Base-by-base conservation (phyloP, 2,113 vertebrate genomes). In the Plectropomus leopardus region DNA sequence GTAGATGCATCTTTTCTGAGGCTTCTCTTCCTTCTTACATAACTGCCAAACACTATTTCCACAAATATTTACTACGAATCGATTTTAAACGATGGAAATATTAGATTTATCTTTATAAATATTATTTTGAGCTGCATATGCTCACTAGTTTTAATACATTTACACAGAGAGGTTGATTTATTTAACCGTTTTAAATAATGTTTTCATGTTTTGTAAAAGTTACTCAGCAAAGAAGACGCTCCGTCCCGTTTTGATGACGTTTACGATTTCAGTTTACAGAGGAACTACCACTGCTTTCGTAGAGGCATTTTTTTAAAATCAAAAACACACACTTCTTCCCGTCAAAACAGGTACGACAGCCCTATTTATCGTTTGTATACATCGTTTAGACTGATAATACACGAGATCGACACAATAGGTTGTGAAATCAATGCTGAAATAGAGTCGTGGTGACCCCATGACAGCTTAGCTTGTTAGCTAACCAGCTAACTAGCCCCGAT, bases 181-280 rank as follows among this genome's bases (percentile, higher is more conserved):
- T 28, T 4, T 26, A 15, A 44, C 17, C 2, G 11, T 40, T 40
- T 40, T 40, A 9, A 40, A 9, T 40, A 0, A 7, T 58, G 3
- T 55, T 50, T 57, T 4, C 7, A 32, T n/a, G 17, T 68, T 73
- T 32, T 13, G 21, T 40, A 2, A 57, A 80, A 86, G 69, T 79
- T 76, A 54, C 64, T 50, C 54, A 44, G 54, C 72, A 80, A 26
- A 66, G 34, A 34, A 28, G 21, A 21, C 23, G 21, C 19, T n/a
- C 15, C 59, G 91, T 89, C 91, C 40, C 90, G 23, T 59, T 2
- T 69, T 80, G 85, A 92, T 92, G 90, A 91, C 91, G 84, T 88
- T 7, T 7, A 19, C 30, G 21, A 24, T 36, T 69, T 83, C 51
- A 88, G 59, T 91, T 86, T 86, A 86, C 85, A 60, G 72, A 84